phyloP scores from a whole-genome alignment of 2,797 vertebrate genomes.

The Petrocephalus schoutedeni region DNA sequence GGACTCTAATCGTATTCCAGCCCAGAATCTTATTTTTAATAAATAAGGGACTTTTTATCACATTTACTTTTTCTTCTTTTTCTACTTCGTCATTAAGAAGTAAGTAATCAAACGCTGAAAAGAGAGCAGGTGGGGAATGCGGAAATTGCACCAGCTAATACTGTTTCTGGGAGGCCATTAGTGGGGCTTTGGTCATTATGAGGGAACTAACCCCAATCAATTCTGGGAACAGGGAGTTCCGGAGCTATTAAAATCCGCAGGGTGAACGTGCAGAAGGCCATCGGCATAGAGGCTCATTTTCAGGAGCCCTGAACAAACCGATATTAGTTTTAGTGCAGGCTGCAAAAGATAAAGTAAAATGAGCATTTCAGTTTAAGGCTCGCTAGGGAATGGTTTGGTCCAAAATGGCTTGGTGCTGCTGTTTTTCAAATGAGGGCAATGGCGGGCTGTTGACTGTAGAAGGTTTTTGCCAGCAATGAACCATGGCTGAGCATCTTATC shows the following conservation, averaged over 20 bases:
- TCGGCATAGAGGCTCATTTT: neutral
- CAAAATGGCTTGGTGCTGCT: neutral
- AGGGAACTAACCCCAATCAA: slow-evolving; percentile 11
- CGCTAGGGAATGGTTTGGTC: neutral
- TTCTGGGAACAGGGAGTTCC: neutral
- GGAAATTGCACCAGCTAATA: neutral
- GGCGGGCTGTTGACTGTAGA: neutral
- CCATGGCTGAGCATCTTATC: neutral
- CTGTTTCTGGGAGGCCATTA: slow-evolving; percentile 7
- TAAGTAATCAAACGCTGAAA: neutral
- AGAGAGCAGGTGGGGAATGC: neutral
- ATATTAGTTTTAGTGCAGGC: slow-evolving; percentile 17
- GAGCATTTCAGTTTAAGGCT: neutral
- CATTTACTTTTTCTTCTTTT: neutral
- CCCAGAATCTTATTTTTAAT: neutral
- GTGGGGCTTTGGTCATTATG: neutral
- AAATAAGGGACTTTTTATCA: neutral
- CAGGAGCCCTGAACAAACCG: neutral
- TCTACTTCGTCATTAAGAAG: neutral
- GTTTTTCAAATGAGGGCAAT: neutral
- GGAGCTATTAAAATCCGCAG: neutral
- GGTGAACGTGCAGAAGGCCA: neutral
- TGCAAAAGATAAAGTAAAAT: slow-evolving; percentile 3
- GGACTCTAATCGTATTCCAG: no score
- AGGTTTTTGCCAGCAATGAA: neutral